These are phyloP conservation scores for Zosterops pallidus DNA, from an alignment of 2,113 vertebrate genomes.

Conservation along the genomic window DNA sequence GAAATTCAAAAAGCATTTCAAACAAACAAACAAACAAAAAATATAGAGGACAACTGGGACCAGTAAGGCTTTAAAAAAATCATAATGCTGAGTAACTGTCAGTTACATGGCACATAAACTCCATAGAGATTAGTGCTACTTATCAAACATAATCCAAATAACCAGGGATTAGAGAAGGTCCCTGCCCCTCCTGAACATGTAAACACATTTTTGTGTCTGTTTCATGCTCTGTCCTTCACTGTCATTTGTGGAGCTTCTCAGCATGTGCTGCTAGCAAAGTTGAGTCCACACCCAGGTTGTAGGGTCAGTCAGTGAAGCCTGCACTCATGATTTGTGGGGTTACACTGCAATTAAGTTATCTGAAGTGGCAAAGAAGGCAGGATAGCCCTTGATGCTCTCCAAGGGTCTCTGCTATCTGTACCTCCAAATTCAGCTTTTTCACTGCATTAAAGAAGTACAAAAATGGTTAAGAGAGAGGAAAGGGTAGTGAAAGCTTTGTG, in stretches of 20 bases:
- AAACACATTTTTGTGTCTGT: constrained; percentile 39
- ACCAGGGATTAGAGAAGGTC: background rate
- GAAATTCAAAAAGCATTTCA: background rate
- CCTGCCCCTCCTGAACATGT: background rate
- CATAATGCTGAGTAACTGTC: background rate
- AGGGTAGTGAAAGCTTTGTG: background rate
- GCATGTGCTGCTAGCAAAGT: background rate
- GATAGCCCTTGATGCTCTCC: background rate
- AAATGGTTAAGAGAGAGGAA: background rate
- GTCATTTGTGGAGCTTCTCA: constrained; percentile 35
- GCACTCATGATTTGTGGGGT: background rate
- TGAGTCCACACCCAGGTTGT: background rate
- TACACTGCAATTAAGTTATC: background rate
- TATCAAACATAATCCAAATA: background rate
- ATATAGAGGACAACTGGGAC: background rate
- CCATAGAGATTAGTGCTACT: background rate
- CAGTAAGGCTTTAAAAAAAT: background rate
- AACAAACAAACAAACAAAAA: background rate
- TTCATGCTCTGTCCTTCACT: constrained; percentile 55
- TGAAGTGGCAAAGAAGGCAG: background rate
- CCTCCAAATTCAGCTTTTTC: background rate
- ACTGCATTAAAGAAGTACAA: background rate
- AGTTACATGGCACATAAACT: background rate
- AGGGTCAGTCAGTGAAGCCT: background rate
- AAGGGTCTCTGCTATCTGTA: background rate